phyloP scores from a whole-genome alignment of 2,888 invertebrate species.

The Ormyrus nitidulus region DNA sequence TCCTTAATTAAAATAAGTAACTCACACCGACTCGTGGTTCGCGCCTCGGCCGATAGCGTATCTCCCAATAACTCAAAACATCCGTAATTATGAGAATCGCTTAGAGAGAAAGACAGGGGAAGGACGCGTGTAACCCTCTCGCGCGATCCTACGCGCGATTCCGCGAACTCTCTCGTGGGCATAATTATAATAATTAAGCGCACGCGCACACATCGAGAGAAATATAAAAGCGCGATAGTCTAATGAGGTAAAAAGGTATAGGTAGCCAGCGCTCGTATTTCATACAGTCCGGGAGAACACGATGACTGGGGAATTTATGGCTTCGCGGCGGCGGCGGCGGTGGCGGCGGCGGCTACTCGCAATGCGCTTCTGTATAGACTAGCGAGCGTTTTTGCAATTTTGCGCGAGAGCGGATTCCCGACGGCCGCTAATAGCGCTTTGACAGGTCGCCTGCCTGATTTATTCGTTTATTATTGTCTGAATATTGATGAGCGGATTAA shows the following conservation, averaged over 20 bases:
- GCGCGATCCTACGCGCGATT: conserved; percentile 3
- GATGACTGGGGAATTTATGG: conserved; percentile 47
- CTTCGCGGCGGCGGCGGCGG: conserved; percentile 1
- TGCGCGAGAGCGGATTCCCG: conserved; percentile 24
- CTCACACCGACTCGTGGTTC: neutral
- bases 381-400: conserved; percentile 45
- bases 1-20: conserved; percentile 18
- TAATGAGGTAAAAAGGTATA: conserved; percentile 50
- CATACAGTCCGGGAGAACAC: conserved; percentile 34
- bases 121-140: neutral
- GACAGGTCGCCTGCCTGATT: conserved; percentile 47
- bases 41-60: neutral
- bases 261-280: conserved; percentile 40
- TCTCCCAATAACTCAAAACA: conserved; percentile 8
- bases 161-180: conserved; percentile 9
- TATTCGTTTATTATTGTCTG: conserved; percentile 53
- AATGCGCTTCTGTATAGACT: conserved; percentile 35
- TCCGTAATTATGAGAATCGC: conserved; percentile 34
- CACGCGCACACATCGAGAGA: neutral
- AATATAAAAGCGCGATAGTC: conserved; percentile 47
- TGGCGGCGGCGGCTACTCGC: too few species aligned
- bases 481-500: conserved; percentile 56
- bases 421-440: conserved; percentile 44
- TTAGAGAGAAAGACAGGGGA: neutral
- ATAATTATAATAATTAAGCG: conserved; percentile 45